Evolutionary conservation across 2,113 vertebrate species (phyloP), one percentile per base, ranked within the genome.

Genomic region (Melanocharis versteri): DNA sequence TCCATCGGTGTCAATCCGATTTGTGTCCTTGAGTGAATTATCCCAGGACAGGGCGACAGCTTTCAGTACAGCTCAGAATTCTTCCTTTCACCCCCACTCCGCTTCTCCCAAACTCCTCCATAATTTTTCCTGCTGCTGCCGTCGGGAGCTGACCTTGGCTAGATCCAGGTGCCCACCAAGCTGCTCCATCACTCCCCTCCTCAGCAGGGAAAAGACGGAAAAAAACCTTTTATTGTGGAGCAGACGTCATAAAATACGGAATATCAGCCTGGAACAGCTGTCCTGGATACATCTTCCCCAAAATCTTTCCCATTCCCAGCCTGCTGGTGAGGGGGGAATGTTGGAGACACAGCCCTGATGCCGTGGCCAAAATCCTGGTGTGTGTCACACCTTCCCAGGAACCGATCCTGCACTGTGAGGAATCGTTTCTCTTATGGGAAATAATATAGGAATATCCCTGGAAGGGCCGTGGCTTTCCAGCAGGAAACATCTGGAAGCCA

Each of bases 401-500:
- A 19, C 40, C 42, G 10, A 8, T 7, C 20, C 51, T 40, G 51
- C 31, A 12, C 53, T 15, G 9, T 4, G 33, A 75, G 35, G 44
- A 50, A 48, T 5, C 21, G 26, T 26, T 48, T 39, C 18, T 51
- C 14, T 6, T 2, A 10, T 11, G 39, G 24, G 26, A 35, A 65
- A 53, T 28, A 26, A 42, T 3, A 12, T 27, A 28, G 35, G 90
- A 71, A 78, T 11, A 15, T 44, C 92, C 87, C 90, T 2, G 50
- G 86, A 42, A 72, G 68, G 30, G 24, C 22, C 2, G 51, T 47
- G 77, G 68, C 81, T 93, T 93, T 65, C 89, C 88, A 88, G 92
- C 84, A 94, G 72, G 89, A 89, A 97, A 96, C 85, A 95, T 80
- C 86, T 87, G 87, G 58, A 66, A 90, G 82, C 94, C 87, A 77